phyloP scores from a whole-genome alignment of 2,888 invertebrate species.

The Plebejus argus region DNA sequence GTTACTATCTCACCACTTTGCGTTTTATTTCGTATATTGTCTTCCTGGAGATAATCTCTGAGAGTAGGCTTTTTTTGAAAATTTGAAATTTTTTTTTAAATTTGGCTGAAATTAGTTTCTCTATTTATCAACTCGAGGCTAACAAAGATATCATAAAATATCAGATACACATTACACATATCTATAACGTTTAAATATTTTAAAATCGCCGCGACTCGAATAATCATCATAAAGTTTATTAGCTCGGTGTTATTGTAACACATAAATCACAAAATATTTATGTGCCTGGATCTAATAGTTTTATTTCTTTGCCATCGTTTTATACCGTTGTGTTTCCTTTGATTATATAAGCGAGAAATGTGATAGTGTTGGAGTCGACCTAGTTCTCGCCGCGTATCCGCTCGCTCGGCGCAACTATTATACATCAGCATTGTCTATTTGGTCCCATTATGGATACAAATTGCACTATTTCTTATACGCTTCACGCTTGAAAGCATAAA shows the following conservation, averaged over 20 bases:
- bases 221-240: conserved; percentile 10
- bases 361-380: conserved; percentile 13
- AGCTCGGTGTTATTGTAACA: background rate
- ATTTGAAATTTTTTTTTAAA: too few species aligned
- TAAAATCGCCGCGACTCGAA: background rate
- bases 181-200: conserved; percentile 11
- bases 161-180: background rate
- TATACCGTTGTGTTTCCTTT: background rate
- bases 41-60: background rate
- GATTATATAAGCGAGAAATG: conserved; percentile 14
- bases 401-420: background rate
- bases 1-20: too few species aligned
- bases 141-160: conserved; percentile 13
- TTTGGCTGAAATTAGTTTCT: conserved; percentile 8
- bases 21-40: background rate
- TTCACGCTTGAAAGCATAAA: background rate
- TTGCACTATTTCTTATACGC: background rate
- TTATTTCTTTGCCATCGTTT: conserved; percentile 6
- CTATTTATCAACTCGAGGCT: conserved; percentile 8
- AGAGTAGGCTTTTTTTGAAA: background rate
- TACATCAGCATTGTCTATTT: background rate
- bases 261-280: conserved; percentile 14
- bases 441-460: conserved; percentile 11
- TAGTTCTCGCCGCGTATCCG: conserved; percentile 21
- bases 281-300: background rate